Evolutionary conservation across 2,888 invertebrate species (phyloP), one percentile per base, ranked within the genome.

Genomic region (Cordilura impudica): DNA sequence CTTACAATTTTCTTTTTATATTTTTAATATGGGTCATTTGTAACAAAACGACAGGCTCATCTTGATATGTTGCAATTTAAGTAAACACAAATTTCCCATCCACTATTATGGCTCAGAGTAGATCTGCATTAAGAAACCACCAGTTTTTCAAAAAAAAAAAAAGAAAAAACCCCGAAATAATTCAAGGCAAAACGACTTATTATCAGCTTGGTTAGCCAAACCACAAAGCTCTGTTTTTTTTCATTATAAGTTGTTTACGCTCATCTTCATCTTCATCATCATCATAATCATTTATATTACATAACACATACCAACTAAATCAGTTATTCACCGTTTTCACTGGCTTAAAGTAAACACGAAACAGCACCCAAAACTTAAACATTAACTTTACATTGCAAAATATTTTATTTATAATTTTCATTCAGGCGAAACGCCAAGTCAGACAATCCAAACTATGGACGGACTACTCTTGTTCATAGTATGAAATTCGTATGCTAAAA

Each of bases 131-230:
- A 26, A 26, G n/a, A n/a, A 39, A 39, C 2, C 35, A 35, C 58
- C 51, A 23, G 65, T 58, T 58, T 65, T 45, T 45, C 23, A 23
- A 1, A 43, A 39, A 4, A 14, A 8, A 18, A 8, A 65, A 8
- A 6, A n/a, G 21, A 26, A 43, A 43, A 60, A 16, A 16, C 26
- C n/a, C 3, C 14, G 2, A 39, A 39, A 53, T 43, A 53, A 26
- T 31, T 56, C 31, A 67, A 56, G 67, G 56, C 53, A 67, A 35
- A 35, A 35, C 35, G 10, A 35, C 10, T 29, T 29, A 29, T 29
- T 29, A 10, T 10, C 31, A 31, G 31, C 35, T 39, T 39, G 35
- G 2, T 35, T 35, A 10, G n/a, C n/a, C n/a, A 4, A n/a, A n/a
- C 35, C n/a, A 39, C n/a, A 39, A n/a, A 5, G 4, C 4, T 31